A percentile compares a stretch with the other conserved stretches of the same genome.
phyloP scores from a whole-genome alignment of 2,113 vertebrate genomes.

The Chlamydotis undulata region DNA sequence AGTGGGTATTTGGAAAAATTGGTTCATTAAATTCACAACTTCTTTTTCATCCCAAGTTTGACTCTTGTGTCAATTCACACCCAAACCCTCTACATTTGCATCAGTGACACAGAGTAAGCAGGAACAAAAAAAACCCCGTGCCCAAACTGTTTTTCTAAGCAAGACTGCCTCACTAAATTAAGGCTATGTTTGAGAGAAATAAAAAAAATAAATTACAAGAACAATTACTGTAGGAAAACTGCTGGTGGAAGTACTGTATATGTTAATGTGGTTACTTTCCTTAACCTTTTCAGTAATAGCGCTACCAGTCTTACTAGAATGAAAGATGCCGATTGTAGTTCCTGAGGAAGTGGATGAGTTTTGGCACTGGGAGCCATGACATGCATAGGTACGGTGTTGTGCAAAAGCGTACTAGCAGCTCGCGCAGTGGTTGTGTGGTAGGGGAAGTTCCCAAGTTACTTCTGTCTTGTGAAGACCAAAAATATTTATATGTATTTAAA shows the following conservation, averaged over 20 bases:
- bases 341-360: background rate
- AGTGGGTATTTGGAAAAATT: background rate
- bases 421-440: background rate
- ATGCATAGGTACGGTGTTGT: fast-evolving
- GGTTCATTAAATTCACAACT: background rate
- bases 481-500: background rate
- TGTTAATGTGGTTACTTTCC: background rate
- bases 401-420: background rate
- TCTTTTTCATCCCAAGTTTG: background rate
- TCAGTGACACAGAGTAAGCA: background rate
- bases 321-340: background rate
- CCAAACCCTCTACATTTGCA: background rate
- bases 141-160: background rate
- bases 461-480: background rate
- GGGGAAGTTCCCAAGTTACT: background rate
- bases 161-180: background rate
- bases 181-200: background rate
- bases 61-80: background rate
- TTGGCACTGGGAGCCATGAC: background rate
- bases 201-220: background rate
- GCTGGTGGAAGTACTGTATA: background rate
- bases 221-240: background rate
- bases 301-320: background rate
- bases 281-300: background rate
- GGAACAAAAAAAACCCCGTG: background rate